Evolutionary conservation across 2,888 invertebrate species (phyloP), one percentile per base, ranked within the genome.

Genomic region (Xylocampa areola): DNA sequence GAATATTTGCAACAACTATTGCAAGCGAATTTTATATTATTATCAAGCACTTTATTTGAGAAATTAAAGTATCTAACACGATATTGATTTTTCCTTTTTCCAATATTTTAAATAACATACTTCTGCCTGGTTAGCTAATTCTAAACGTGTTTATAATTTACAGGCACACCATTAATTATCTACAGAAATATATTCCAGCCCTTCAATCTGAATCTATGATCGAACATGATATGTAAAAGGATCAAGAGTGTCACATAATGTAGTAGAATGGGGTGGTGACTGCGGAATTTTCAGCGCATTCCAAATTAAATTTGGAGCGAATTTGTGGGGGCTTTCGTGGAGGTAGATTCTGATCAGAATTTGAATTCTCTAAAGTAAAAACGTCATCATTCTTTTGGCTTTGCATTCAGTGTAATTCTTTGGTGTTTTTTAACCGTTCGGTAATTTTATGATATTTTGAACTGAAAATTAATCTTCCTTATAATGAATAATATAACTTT

Each of bases 231-330:
- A 37, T 68, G 49, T 68, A 68, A 54, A 40, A 54, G 32, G 55
- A 55, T 50, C 68, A 52, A 72, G 68, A 68, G 55, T 62, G 68
- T 47, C 62, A 62, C 29, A 72, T 72, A 72, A 68, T 68, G 39
- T 57, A 68, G 68, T 55, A 43, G 36, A 19, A 33, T 27, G 25
- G 54, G 57, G 52, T 41, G 59, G 67, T 45, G 55, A 50, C 51
- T 39, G 37, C 41, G 32, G 43, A 49, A 54, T 72, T 71, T 63
- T 27, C 43, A 60, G 58, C 62, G 73, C 73, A 75, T 68, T 48
- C 76, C 57, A 68, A 72, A 74, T 72, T 67, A 55, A 72, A 71
- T 71, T 70, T 74, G 27, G 45, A 74, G 51, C 58, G 50, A 72
- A 74, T 67, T 71, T 74, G 71, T 59, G 54, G 67, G 49, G 60